Conservation (phyloP, 23 tunicate genomes). For the Halocynthia roretzi region DNA sequence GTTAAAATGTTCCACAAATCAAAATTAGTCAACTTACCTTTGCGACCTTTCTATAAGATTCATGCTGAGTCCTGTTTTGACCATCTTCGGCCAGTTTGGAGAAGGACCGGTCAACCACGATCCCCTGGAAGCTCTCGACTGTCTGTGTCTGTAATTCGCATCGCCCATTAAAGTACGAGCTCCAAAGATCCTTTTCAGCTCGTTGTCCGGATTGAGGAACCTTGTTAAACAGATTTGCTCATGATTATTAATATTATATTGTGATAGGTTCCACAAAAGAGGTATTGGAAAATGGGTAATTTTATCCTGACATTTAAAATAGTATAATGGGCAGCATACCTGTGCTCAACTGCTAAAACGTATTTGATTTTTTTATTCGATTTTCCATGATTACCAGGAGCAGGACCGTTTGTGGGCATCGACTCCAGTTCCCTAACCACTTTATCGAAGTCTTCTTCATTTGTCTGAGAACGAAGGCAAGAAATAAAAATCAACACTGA, state of each 20-base stretch:
- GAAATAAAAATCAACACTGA: too few species aligned
- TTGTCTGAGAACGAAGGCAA: too few species aligned
- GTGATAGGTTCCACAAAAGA: too few species aligned
- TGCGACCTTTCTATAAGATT: slow-evolving; percentile 25
- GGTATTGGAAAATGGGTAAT: too few species aligned
- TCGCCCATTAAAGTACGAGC: slow-evolving; percentile 55
- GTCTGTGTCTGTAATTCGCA: slow-evolving; percentile 43
- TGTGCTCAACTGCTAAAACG: slow-evolving; percentile 43
- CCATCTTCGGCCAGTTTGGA: slow-evolving; percentile 37
- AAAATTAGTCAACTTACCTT: background rate
- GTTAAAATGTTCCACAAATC: background rate
- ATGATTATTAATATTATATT: background rate
- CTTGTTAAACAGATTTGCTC: slow-evolving; percentile 3
- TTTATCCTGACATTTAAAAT: too few species aligned
- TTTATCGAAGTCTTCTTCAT: slow-evolving; percentile 33
- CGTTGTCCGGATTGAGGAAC: slow-evolving; percentile 74
- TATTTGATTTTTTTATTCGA: slow-evolving; percentile 1
- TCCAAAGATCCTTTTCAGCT: slow-evolving; percentile 65
- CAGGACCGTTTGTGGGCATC: background rate
- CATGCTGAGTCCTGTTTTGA: slow-evolving; percentile 57
- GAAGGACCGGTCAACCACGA: slow-evolving; percentile 68
- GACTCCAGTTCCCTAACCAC: slow-evolving; percentile 14
- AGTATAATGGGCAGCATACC: slow-evolving; percentile 1
- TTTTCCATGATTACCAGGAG: background rate
- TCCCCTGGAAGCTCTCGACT: slow-evolving; percentile 20